Base-by-base conservation (phyloP, 1,140 invertebrate species). In the Penaeus vannamei region DNA sequence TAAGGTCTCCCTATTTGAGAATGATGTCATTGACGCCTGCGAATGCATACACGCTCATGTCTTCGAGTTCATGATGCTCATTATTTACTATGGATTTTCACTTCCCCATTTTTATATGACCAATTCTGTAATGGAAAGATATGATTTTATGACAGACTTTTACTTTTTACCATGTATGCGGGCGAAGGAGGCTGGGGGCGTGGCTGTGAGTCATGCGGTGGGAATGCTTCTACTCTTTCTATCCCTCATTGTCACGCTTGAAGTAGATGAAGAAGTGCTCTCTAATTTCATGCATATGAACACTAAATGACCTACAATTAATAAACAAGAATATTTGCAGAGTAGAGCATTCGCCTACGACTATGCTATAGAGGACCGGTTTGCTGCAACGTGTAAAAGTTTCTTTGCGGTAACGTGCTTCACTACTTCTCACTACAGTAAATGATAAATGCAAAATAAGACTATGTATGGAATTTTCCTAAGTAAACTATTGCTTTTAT, bases 1-100 rank as follows among this genome's bases (percentile, higher is more conserved):
- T 72, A 29, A 83, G 83, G n/a, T 82, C 79, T 87, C 85, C 62
- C 46, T 80, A 87, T 72, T 79, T 79, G 86, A 87, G 86, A 82
- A 87, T 87, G 86, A 87, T 87, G 86, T 87, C 86, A 87, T 81
- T 87, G 86, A 87, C 62, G 86, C 77, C 86, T 87, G 69, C 42
- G 62, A 66, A 80, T 82, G 69, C 76, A 29, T 77, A 7, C 84
- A 60, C 84, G 26, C 77, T 22, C 84, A 60, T 69, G 26, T 85
- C 26, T 32, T 76, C 12, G 42, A 42, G 26, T 23, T 26, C 53
- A 62, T 29, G 32, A 62, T 26, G 19, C 19, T 10, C 53, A 53
- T 12, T 29, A 64, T n/a, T 20, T 23, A 46, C 19, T 22, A 79
- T 10, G 46, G 7, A 5, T 36, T 20, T 14, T 36, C 32, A 20